These are phyloP conservation scores for Columba janthina DNA, from an alignment of 2,113 vertebrate species.

Conservation along the genomic window DNA sequence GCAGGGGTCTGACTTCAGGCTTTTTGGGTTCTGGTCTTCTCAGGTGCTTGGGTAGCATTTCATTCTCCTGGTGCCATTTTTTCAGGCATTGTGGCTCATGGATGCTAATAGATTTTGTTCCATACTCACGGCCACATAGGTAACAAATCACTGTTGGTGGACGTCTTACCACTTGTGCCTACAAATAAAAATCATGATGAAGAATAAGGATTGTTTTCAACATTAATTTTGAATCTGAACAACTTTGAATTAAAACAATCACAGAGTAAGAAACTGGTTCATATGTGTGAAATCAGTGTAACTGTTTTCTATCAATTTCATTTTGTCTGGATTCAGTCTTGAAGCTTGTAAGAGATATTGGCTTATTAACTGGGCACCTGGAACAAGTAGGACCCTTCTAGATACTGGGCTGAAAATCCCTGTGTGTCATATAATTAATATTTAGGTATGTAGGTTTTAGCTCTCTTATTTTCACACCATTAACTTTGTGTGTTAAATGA, in stretches of 20 bases:
- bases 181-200: slow-evolving; percentile 37
- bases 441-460: neutral
- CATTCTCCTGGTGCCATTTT: slow-evolving; percentile 80
- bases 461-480: neutral
- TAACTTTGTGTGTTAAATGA: neutral
- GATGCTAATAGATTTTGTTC: slow-evolving; percentile 78
- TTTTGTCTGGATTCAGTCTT: neutral
- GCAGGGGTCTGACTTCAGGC: slow-evolving; percentile 59
- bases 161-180: slow-evolving; percentile 59
- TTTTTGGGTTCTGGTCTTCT: slow-evolving; percentile 75
- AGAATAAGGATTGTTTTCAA: neutral
- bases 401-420: neutral
- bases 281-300: neutral
- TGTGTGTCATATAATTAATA: neutral
- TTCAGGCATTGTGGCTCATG: slow-evolving; percentile 81
- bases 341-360: neutral
- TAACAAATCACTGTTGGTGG: slow-evolving; percentile 77
- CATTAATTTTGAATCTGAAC: neutral
- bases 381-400: neutral
- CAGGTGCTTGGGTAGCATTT: slow-evolving; percentile 71
- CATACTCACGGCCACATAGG: slow-evolving; percentile 77
- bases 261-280: neutral
- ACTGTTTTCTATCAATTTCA: neutral
- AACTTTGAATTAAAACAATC: neutral
- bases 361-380: neutral